Evolutionary conservation across 2,888 invertebrate genomes (phyloP), one percentile per base, ranked within the genome.

Genomic region (Chloromyia formosa): DNA sequence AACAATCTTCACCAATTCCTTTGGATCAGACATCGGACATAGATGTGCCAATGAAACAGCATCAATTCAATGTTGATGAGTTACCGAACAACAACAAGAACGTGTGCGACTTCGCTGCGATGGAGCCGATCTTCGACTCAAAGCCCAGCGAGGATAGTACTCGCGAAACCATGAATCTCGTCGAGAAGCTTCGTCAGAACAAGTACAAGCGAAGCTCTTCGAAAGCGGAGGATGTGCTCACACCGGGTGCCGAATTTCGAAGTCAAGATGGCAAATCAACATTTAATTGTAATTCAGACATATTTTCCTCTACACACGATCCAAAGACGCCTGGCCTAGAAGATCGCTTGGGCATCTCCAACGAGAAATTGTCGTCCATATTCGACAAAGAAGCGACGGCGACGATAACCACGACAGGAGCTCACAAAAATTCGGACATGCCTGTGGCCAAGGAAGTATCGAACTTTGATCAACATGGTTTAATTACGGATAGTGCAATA

Each of bases 141-240:
- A 78, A 82, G 18, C 79, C 80, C 0, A 79, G 81, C 54, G 83
- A 84, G 81, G 93, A 93, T 80, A 89, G 93, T 79, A 93, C 93
- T 0, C 88, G 93, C 77, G 95, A 94, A 82, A 95, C 95, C 0
- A 86, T 93, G 76, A 92, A 94, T 85, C 87, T 96, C 35, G 93
- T 96, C 3, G 94, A 95, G 81, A 94, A 95, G 81, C 86, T 96
- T 18, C 88, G 95, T 66, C 89, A 88, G 91, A 49, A 49, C 16
- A 91, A 81, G 86, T 93, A 80, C 88, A 42, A 91, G 92, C 81
- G 92, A 91, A 83, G 77, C 35, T 64, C 77, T 7, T 88, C 90
- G 18, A 89, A 87, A 81, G 86, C 86, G 79, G 86, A 87, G 80
- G 87, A 87, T n/a, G 23, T 23, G 3, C 9, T 58, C 7, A 22